Evolutionary conservation across 2,113 vertebrate species (phyloP).

Genomic region (Carassius auratus): DNA sequence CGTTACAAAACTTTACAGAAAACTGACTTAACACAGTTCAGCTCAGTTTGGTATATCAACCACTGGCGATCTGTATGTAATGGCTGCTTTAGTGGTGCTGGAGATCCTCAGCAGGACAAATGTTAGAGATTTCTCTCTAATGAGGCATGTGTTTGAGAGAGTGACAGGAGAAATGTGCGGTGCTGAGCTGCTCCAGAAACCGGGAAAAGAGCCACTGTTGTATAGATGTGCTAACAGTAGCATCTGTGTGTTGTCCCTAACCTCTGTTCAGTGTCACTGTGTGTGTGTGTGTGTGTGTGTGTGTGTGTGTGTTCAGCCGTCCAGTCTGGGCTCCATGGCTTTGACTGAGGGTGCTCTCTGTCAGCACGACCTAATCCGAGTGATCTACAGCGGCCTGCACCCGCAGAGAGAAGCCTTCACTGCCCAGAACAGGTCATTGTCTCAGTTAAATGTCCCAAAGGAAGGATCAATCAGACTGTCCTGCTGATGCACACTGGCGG

Average conservation of each 20-base stretch:
- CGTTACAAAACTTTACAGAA: too few relatives aligned
- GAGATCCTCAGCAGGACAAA: too few relatives aligned
- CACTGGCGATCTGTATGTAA: too few relatives aligned
- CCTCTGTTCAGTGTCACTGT: background rate
- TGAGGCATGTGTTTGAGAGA: too few relatives aligned
- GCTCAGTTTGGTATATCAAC: too few relatives aligned
- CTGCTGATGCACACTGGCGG: background rate
- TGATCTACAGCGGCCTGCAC: conserved; percentile 96
- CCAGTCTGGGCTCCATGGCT: conserved; percentile 94
- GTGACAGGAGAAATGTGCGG: too few relatives aligned
- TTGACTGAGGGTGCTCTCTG: conserved; percentile 94
- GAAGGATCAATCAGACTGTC: background rate
- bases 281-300: background rate
- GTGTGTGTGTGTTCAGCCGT: conserved; percentile 77
- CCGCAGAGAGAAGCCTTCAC: conserved; percentile 98
- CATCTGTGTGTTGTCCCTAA: background rate
- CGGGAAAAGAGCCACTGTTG: too few relatives aligned
- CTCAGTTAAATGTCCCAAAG: background rate
- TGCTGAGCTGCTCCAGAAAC: too few relatives aligned
- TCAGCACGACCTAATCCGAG: conserved; percentile 94
- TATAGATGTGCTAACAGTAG: background rate
- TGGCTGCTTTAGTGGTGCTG: too few relatives aligned
- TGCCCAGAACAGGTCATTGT: conserved; percentile 91
- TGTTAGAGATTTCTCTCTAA: too few relatives aligned
- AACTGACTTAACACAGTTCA: too few relatives aligned